Conservation (phyloP, 2,888 invertebrate genomes). For the Exocentrus adspersus region DNA sequence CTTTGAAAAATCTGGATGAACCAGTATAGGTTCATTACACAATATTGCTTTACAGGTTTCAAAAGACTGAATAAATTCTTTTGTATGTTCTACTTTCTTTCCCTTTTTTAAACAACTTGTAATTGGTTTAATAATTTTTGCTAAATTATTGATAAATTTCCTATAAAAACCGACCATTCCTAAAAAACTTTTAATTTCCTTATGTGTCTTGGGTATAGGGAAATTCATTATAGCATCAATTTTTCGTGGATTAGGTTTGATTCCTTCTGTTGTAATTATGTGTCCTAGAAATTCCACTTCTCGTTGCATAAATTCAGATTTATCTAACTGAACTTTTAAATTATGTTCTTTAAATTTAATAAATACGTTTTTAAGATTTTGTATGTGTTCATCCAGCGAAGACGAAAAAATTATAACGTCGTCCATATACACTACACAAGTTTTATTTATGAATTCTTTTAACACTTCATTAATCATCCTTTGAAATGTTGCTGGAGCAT, state of each 20-base stretch:
- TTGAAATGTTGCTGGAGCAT: background rate
- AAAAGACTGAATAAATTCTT: conserved; percentile 8
- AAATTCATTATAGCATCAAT: no score
- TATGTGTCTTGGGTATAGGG: no score
- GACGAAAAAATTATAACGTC: background rate
- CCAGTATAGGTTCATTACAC: background rate
- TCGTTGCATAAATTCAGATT: no score
- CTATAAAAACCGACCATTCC: no score
- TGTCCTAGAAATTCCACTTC: no score
- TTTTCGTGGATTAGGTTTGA: no score
- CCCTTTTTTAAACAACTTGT: conserved; percentile 8
- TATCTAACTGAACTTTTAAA: background rate
- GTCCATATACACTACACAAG: background rate
- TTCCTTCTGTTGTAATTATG: no score
- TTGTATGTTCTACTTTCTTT: conserved; percentile 7
- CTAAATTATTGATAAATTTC: no score
- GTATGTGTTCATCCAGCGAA: no score
- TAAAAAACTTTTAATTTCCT: no score
- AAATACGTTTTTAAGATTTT: background rate
- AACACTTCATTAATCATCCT: background rate
- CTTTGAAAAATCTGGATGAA: conserved; percentile 8
- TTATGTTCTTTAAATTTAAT: background rate
- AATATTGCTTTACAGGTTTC: conserved; percentile 1
- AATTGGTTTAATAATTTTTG: no score
- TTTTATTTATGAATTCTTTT: background rate